Evolutionary conservation across 1,140 invertebrate genomes (phyloP), one percentile per base, ranked within the genome.

Genomic region (Zaprionus davidi): DNA sequence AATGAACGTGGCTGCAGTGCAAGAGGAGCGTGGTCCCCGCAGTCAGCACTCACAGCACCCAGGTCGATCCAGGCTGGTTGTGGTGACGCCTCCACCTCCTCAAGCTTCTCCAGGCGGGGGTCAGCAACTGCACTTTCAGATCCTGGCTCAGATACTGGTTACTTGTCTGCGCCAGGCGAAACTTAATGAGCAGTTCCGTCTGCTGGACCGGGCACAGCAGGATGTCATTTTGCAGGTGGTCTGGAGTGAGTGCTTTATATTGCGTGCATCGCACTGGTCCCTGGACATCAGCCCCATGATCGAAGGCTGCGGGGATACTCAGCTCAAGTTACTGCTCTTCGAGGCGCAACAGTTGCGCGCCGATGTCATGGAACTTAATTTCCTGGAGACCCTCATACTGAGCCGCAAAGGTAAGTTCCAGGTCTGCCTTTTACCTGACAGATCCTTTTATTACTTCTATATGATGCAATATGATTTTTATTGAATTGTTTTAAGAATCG

Each of bases 1-100:
- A 64, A 98, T 98, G 97, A 97, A 97, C 79, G 94, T 94, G 13
- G 90, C 95, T 94, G 96, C 96, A 46, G 96, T 97, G 5, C 96
- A 97, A 93, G 95, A 96, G 92, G 96, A 97, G 91, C 92, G 96
- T 68, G 96, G 96, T 5, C 96, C 96, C 1, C 93, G 96, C 56
- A 82, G 58, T 58, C 78, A 80, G 22, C 79, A 79, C 11, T 53
- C 44, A 41, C 22, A 46, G 34, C 20, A 24, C 6, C n/a, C 6
- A 9, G 41, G 6, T 56, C 56, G 51, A 17, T 60, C 31, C 9
- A 34, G 36, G 1, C 20, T 59, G 15, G 36, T 93, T 91, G 68
- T 81, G 44, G 72, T 41, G 12, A 46, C 58, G 9, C 26, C 66
- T 17, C 41, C 67, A 0, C 59, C 53, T 26, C 0, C 63, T 0